Base-by-base conservation (phyloP, 1,140 invertebrate species). In the Elymnias hypermnestra region DNA sequence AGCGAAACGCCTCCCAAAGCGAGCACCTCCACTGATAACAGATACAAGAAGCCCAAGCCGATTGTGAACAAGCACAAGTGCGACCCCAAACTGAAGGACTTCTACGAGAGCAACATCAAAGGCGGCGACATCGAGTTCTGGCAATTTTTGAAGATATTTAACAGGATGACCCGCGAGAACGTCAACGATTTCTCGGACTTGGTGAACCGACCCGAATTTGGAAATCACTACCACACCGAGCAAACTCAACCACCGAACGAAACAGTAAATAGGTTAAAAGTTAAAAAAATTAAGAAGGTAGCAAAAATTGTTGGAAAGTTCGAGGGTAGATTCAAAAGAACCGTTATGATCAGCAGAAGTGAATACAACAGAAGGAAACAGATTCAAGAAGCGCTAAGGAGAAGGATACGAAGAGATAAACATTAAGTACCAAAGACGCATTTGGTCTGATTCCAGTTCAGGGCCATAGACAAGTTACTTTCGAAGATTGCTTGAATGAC, bases 81-180 rank as follows among this genome's bases (percentile, higher is more conserved):
- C 37, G 75, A 83, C 29, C 63, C 60, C 4, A 46, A 67, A 31
- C 38, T 83, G 3, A 77, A 60, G 8, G 63, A 73, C 3, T 83
- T 83, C 29, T 83, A 81, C 17, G 52, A 79, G 23, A 65, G 56
- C 0, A 79, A 83, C 17, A 67, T 83, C 0, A 67, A 62, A 52
- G 76, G 79, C 0, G 67, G 65, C 1, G 73, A 81, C 39, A 66
- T 83, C 5, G 76, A 83, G 29, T 83, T 83, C 38, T 78, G 74
- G 67, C 76, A 81, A 14, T 83, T 83, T 51, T 39, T 83, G 15
- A 83, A 81, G 38, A 77, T 79, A 13, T 83, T 63, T 26, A 78
- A 79, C 29, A 72, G 68, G 59, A 75, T 83, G 60, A 46, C 57
- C 0, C 41, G 53, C 12, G 75, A 78, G 13, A 72, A 76, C 28